Evolutionary conservation across 2,888 invertebrate species (phyloP).

Genomic region (Tenthredo scrophulariae): DNA sequence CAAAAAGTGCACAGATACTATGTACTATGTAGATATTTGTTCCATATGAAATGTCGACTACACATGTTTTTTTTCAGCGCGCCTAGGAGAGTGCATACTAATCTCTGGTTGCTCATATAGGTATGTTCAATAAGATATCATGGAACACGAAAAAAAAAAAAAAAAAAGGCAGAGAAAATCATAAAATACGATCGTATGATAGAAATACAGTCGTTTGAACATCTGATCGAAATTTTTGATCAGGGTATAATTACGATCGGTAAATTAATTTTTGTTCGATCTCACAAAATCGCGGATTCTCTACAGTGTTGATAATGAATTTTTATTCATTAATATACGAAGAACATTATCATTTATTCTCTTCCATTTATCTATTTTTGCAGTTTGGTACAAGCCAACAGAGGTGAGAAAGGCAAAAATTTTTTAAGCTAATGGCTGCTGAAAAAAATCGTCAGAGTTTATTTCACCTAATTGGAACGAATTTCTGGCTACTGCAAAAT

Average conservation of each 20-base stretch:
- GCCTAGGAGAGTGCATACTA: background rate
- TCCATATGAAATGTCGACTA: background rate
- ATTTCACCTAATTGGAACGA: slow-evolving; percentile 92
- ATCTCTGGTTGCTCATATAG: background rate
- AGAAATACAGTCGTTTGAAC: background rate
- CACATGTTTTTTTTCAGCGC: background rate
- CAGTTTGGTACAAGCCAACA: slow-evolving; percentile 95
- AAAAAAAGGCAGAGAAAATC: background rate
- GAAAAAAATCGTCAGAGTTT: slow-evolving; percentile 78
- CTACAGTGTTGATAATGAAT: background rate
- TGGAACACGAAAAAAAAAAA: background rate
- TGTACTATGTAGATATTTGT: no score
- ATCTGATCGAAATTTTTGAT: background rate
- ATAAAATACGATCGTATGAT: background rate
- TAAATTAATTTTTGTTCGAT: background rate
- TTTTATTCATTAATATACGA: background rate
- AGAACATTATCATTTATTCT: background rate
- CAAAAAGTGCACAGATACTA: no score
- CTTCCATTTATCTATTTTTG: slow-evolving; percentile 75
- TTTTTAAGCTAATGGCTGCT: slow-evolving; percentile 77
- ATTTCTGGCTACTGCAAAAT: slow-evolving; percentile 84
- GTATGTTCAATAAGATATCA: background rate
- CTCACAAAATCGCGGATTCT: background rate
- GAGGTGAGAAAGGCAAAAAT: slow-evolving; percentile 88
- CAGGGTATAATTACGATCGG: background rate